These are phyloP conservation scores for Lutraria rhynchaena DNA, from an alignment of 1,140 invertebrate species.

Conservation along the genomic window DNA sequence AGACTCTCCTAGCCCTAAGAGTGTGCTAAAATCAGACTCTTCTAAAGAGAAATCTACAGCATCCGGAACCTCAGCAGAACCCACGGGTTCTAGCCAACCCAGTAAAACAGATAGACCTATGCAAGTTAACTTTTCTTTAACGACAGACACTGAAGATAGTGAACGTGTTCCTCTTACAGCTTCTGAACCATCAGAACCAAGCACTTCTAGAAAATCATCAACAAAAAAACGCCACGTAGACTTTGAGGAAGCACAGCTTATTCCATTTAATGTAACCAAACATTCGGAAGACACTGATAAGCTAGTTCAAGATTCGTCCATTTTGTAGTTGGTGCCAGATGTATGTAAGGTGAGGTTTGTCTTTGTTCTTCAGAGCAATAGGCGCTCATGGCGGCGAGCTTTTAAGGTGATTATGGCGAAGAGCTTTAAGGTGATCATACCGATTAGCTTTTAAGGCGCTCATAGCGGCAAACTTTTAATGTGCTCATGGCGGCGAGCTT, in stretches of 20 bases:
- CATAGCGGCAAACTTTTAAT: too few relatives aligned
- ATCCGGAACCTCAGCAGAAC: background rate
- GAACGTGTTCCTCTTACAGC: constrained; percentile 3
- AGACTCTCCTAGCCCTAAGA: background rate
- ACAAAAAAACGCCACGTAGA: constrained; percentile 21
- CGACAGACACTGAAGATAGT: background rate
- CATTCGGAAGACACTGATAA: constrained; percentile 11
- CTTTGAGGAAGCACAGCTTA: constrained; percentile 44
- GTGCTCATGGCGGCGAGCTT: too few relatives aligned
- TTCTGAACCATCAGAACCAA: background rate
- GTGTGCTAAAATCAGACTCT: constrained; percentile 39
- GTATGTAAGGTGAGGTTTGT: too few relatives aligned
- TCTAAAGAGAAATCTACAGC: background rate
- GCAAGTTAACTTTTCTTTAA: constrained; percentile 21
- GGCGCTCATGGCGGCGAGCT: too few relatives aligned
- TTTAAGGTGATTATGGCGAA: too few relatives aligned
- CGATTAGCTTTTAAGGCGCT: too few relatives aligned
- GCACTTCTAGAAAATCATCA: background rate
- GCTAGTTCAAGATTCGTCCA: background rate
- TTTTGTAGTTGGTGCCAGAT: background rate
- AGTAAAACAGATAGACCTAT: constrained; percentile 28
- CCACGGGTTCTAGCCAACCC: background rate
- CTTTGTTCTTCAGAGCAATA: too few relatives aligned
- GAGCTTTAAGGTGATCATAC: too few relatives aligned
- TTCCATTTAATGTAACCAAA: constrained; percentile 39